Evolutionary conservation across 2,797 vertebrate genomes (phyloP).

Genomic region (Eupleurogrammus muticus): DNA sequence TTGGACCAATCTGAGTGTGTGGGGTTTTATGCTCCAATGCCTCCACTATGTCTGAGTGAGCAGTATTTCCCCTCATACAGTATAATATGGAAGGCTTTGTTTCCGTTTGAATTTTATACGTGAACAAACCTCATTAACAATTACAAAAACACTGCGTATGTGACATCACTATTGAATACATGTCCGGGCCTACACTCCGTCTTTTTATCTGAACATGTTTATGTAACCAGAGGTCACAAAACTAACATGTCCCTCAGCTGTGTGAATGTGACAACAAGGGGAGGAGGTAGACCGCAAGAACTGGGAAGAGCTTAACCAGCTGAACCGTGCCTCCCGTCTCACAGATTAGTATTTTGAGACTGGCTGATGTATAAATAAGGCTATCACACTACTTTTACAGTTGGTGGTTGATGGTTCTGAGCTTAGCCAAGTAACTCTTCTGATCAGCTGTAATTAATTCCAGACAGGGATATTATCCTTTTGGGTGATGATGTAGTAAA

Average conservation of each 20-base stretch:
- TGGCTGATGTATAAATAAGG: constrained; percentile 12
- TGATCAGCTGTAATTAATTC: constrained; percentile 51
- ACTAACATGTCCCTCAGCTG: constrained; percentile 9
- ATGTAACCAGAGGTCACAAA: constrained; percentile 17
- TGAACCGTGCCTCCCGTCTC: constrained; percentile 41
- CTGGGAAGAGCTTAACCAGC: constrained; percentile 33
- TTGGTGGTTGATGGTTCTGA: constrained; percentile 46
- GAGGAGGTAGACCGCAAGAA: constrained; percentile 17
- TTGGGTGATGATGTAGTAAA: constrained; percentile 23
- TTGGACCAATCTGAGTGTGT: constrained; percentile 13
- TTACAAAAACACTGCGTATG: neutral
- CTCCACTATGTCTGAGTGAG: constrained; percentile 13
- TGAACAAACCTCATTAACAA: neutral
- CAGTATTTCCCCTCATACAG: neutral
- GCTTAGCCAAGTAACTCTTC: constrained; percentile 30
- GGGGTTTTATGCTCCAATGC: constrained; percentile 13
- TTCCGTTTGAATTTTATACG: neutral
- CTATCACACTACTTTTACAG: constrained; percentile 40
- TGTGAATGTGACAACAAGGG: constrained; percentile 10
- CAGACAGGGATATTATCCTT: constrained; percentile 39
- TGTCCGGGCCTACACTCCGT: neutral
- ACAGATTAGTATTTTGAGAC: constrained; percentile 54
- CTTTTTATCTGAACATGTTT: constrained; percentile 5
- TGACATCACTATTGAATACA: neutral
- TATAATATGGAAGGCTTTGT: neutral